phyloP scores from a whole-genome alignment of 2,888 invertebrate species.

The Thysanoteuthis rhombus region DNA sequence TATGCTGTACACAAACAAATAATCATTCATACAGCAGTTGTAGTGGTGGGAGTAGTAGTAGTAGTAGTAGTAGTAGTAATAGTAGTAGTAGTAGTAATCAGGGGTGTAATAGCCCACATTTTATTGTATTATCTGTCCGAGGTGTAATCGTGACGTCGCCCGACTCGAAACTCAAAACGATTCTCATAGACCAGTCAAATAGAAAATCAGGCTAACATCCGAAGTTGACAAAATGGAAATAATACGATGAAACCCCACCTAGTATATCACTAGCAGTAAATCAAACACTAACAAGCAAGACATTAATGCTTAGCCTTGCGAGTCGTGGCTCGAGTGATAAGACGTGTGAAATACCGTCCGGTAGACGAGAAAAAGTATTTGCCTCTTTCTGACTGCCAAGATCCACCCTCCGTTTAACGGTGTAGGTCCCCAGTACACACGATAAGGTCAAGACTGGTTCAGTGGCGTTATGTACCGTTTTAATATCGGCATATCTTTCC shows the following conservation, averaged over 20 bases:
- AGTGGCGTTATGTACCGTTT: background rate
- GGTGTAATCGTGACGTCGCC: background rate
- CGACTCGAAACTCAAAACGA: background rate
- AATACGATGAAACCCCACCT: background rate
- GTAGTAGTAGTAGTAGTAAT: background rate
- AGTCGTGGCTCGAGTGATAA: background rate
- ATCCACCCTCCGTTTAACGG: background rate
- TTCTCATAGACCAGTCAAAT: background rate
- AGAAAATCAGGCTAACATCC: background rate
- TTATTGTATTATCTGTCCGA: background rate
- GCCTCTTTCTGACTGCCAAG: background rate
- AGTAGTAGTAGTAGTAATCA: background rate
- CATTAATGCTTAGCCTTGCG: conserved; percentile 12
- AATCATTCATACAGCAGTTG: background rate
- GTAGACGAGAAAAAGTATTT: background rate
- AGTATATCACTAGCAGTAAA: background rate
- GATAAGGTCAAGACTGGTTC: background rate
- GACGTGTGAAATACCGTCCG: background rate
- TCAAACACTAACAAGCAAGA: background rate
- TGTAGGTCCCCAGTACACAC: background rate
- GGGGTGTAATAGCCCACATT: background rate
- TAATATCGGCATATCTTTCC: conserved; percentile 12
- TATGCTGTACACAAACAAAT: background rate
- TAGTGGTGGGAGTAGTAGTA: background rate
- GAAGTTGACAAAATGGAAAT: background rate